Evolutionary conservation across 2,888 invertebrate species (phyloP).

Genomic region (Rhaphigaster nebulosa): DNA sequence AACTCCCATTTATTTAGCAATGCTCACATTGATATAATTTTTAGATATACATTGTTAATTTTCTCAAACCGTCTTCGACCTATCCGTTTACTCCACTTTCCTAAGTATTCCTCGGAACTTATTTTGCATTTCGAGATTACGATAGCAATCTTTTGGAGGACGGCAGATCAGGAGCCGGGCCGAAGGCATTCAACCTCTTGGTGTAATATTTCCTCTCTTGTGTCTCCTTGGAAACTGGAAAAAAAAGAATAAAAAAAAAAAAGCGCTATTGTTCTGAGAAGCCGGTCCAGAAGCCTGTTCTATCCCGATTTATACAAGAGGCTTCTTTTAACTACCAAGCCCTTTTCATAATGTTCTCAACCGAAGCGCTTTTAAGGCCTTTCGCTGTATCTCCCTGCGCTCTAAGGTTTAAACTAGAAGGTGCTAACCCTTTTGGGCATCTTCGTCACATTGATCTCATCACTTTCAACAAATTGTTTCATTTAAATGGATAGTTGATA

Average conservation of each 20-base stretch:
- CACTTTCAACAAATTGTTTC: too few relatives aligned
- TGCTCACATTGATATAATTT: too few relatives aligned
- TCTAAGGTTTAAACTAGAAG: background rate
- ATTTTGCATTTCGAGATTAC: background rate
- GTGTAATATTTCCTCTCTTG: slow-evolving; percentile 48
- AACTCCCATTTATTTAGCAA: too few relatives aligned
- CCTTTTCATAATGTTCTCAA: background rate
- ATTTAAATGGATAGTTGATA: too few relatives aligned
- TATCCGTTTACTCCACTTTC: background rate
- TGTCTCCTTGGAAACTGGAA: slow-evolving; percentile 42
- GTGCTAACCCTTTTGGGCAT: background rate
- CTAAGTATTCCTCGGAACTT: background rate
- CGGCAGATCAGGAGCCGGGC: background rate
- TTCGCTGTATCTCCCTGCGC: background rate
- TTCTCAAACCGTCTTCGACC: background rate
- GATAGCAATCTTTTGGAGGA: background rate
- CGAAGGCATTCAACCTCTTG: slow-evolving; percentile 40
- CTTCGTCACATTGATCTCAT: too few relatives aligned
- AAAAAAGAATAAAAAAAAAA: slow-evolving; percentile 7
- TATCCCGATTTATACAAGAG: slow-evolving; percentile 42
- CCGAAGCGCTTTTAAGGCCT: background rate
- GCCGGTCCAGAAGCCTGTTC: slow-evolving; percentile 39
- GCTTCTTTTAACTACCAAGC: background rate
- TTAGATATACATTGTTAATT: too few relatives aligned
- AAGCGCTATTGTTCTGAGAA: slow-evolving; percentile 46